These are phyloP conservation scores for Troglohyphantes excavatus DNA, from an alignment of 2,888 invertebrate species.

Conservation along the genomic window DNA sequence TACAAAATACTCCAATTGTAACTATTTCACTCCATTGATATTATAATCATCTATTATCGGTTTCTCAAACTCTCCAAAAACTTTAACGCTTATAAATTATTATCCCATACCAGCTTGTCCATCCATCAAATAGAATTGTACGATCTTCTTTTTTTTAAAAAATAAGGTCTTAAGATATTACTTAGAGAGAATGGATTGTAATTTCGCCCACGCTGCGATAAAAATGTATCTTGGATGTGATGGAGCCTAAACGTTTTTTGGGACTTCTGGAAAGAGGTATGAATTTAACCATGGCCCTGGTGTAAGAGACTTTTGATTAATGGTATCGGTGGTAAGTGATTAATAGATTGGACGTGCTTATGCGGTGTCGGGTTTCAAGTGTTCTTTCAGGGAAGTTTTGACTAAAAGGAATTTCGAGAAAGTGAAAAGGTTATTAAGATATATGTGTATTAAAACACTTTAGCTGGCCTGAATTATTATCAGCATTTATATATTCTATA, in stretches of 20 bases:
- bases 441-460: no score
- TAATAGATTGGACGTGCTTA: not conserved
- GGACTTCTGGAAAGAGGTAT: slow-evolving; percentile 2
- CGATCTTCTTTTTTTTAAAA: not conserved
- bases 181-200: slow-evolving; percentile 5
- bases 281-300: not conserved
- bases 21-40: no score
- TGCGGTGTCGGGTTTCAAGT: not conserved
- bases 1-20: no score
- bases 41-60: no score
- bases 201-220: slow-evolving; percentile 15
- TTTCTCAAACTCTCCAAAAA: not conserved
- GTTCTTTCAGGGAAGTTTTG: no score
- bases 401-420: no score
- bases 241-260: slow-evolving; percentile 22
- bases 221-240: slow-evolving; percentile 12
- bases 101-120: not conserved
- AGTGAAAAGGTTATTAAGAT: no score
- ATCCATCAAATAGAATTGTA: slow-evolving; percentile 15
- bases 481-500: no score
- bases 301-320: not conserved
- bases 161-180: slow-evolving; percentile 34
- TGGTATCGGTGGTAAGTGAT: not conserved
- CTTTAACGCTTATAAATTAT: slow-evolving; percentile 14
- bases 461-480: no score